Evolutionary conservation across 2,113 vertebrate genomes (phyloP), one percentile per base, ranked within the genome.

Genomic region (Neogale vison): DNA sequence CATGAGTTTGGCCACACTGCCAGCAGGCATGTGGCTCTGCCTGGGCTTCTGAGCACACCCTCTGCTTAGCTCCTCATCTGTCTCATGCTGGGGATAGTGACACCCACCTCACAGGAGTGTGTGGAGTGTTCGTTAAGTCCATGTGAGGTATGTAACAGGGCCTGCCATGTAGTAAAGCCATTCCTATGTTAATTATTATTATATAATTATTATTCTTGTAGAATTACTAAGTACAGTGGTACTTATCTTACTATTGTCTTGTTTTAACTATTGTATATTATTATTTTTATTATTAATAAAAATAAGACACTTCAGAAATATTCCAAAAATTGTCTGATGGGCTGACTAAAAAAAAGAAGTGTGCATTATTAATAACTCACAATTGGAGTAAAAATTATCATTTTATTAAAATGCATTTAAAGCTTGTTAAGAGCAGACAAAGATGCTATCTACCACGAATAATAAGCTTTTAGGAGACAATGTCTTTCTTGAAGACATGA

Each of bases 401-500:
- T 95, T 88, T 93, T 89, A 92, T 95, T 93, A 76, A 96, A 93
- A 90, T 65, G 0, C 21, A 14, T 90, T 96, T 97, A 74, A 20
- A 63, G 92, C 42, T 72, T 97, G 93, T 96, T 94, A 84, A 92
- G 97, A 96, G 95, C 57, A 17, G 82, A 39, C 74, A 83, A 90
- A 91, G 42, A 52, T 96, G 4, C 85, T 97, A 93, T 90, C 96
- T 97, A 10, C 15, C 80, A 72, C 5, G 14, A 76, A 88, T 63
- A 69, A 91, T 97, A 3, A 72, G 52, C 42, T 61, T 94, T 97
- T 88, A 81, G 95, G 95, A 97, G 74, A 87, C 91, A 97, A 14
- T 65, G 61, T 92, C 96, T 77, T 72, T 98, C 96, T 92, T 94
- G 90, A 97, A 98, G 95, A 98, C 65, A 87, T 86, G 95, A 88